Conservation (phyloP, 2,113 vertebrate species). For the Salvelinus alpinus region DNA sequence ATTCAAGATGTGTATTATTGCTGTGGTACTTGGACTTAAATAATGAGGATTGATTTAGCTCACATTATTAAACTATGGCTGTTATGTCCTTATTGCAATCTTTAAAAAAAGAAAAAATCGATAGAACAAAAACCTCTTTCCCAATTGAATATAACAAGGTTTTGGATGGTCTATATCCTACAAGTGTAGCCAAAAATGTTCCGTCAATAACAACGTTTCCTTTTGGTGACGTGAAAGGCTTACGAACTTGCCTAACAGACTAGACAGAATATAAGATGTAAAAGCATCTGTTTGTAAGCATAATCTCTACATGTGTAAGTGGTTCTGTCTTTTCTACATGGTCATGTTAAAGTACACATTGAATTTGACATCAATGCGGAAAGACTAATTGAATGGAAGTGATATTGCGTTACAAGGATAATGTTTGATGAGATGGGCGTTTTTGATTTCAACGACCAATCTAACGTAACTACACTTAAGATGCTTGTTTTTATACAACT, state of each 20-base stretch:
- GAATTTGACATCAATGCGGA: conserved; percentile 28
- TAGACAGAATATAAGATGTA: conserved; percentile 3
- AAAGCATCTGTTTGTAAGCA: background rate
- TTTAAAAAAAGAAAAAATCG: conserved; percentile 1
- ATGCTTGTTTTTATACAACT: conserved; percentile 45
- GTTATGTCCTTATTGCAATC: background rate
- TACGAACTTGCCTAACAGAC: conserved; percentile 27
- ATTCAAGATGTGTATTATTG: conserved; percentile 22
- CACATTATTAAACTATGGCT: conserved; percentile 1
- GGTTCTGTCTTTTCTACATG: conserved; percentile 20
- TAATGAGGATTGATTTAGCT: background rate
- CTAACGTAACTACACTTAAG: conserved; percentile 38
- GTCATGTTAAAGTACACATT: conserved; percentile 17
- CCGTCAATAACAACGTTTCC: background rate
- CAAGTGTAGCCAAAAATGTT: too few relatives aligned
- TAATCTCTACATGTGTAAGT: background rate
- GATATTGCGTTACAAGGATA: conserved; percentile 42
- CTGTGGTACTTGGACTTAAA: conserved; percentile 36
- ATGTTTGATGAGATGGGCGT: conserved; percentile 51
- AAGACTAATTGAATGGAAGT: conserved; percentile 60
- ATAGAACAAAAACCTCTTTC: background rate
- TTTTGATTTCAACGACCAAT: conserved; percentile 40
- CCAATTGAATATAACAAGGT: background rate
- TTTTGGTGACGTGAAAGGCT: conserved; percentile 23
- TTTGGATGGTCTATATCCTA: too few relatives aligned